Evolutionary conservation across 2,113 vertebrate genomes (phyloP).

Genomic region (Pachycephala philippinensis): DNA sequence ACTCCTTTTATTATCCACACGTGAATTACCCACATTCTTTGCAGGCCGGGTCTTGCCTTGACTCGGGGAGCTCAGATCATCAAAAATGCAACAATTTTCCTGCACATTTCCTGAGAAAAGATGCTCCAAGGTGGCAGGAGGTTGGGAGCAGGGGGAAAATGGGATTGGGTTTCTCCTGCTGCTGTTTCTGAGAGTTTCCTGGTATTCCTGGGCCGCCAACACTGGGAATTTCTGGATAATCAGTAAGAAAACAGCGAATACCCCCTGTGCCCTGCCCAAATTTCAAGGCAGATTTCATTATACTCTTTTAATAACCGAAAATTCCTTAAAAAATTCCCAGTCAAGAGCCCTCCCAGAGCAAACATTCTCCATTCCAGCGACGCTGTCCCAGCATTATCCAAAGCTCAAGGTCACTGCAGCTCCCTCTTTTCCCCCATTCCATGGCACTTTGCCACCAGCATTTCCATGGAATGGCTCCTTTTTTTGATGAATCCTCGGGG

Average conservation of each 20-base stretch:
- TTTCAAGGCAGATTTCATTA: neutral
- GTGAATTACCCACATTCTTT: constrained; percentile 43
- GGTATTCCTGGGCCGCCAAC: neutral
- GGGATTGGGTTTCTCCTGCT: neutral
- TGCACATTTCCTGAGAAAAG: neutral
- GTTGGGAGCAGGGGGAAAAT: neutral
- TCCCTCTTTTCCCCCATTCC: neutral
- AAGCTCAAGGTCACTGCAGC: neutral
- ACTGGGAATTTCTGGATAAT: neutral
- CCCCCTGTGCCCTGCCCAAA: neutral
- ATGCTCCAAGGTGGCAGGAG: neutral
- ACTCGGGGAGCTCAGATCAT: neutral
- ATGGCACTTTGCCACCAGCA: neutral
- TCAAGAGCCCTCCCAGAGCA: neutral
- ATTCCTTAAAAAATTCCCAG: neutral
- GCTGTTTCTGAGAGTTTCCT: neutral
- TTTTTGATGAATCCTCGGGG: neutral
- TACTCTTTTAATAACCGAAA: neutral
- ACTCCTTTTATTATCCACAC: neutral
- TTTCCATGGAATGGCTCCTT: neutral
- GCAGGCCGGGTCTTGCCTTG: neutral
- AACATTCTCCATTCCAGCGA: neutral
- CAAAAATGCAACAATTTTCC: neutral
- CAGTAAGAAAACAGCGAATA: neutral
- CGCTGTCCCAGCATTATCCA: neutral